These are phyloP conservation scores for Zophobas morio DNA, from an alignment of 1,140 invertebrate genomes.

Conservation along the genomic window DNA sequence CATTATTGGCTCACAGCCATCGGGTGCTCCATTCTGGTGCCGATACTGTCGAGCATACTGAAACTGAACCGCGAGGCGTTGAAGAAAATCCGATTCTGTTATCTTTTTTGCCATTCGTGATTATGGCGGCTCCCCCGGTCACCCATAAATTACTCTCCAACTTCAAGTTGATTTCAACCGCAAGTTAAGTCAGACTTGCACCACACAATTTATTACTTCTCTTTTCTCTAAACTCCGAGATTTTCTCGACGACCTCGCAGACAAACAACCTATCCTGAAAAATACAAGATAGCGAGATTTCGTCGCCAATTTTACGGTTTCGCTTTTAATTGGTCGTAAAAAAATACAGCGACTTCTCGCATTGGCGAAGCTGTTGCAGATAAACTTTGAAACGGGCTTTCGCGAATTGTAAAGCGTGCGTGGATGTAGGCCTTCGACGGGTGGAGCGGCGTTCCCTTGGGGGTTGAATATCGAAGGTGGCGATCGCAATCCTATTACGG, in stretches of 20 bases:
- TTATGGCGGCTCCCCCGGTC: slow-evolving; percentile 61
- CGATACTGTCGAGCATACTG: slow-evolving; percentile 61
- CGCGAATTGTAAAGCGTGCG: slow-evolving; percentile 9
- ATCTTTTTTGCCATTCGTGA: slow-evolving; percentile 67
- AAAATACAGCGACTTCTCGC: neutral
- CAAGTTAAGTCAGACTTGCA: slow-evolving; percentile 51
- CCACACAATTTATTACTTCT: slow-evolving; percentile 43
- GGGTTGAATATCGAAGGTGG: slow-evolving; percentile 61
- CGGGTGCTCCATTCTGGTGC: slow-evolving; percentile 38
- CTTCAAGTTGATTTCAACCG: slow-evolving; percentile 61
- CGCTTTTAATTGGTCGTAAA: slow-evolving; percentile 27
- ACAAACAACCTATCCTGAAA: slow-evolving; percentile 33
- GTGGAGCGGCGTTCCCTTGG: neutral
- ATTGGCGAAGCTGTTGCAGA: slow-evolving; percentile 11
- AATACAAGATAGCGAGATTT: slow-evolving; percentile 25
- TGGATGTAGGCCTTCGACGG: slow-evolving; percentile 7
- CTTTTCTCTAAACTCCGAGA: slow-evolving; percentile 23
- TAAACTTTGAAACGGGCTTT: neutral
- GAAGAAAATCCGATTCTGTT: slow-evolving; percentile 66
- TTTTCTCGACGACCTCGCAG: slow-evolving; percentile 18
- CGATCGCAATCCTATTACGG: slow-evolving; percentile 65
- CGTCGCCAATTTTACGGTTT: slow-evolving; percentile 25
- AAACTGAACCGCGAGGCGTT: slow-evolving; percentile 60
- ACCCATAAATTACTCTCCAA: slow-evolving; percentile 63
- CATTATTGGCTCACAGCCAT: slow-evolving; percentile 56